Evolutionary conservation across 2,888 invertebrate genomes (phyloP).

Genomic region (Tenthredo scrophulariae): DNA sequence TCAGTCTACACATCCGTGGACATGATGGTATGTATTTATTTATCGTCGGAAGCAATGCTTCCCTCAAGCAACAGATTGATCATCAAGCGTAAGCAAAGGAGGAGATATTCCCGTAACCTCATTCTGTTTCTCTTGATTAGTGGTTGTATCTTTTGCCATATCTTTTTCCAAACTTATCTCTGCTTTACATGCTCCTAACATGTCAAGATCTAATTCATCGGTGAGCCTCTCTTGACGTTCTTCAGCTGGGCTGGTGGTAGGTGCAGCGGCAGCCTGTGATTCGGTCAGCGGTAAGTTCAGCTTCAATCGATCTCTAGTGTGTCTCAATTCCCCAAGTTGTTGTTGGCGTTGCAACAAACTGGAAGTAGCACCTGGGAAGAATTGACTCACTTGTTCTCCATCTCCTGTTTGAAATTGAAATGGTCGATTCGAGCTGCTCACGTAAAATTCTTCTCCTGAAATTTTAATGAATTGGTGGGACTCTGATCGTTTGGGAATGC

Average conservation of each 20-base stretch:
- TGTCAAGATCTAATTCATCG: background rate
- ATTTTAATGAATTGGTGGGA: background rate
- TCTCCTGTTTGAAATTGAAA: conserved; percentile 81
- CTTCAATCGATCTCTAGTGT: conserved; percentile 86
- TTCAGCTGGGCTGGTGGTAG: conserved; percentile 33
- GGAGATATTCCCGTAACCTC: background rate
- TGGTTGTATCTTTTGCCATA: background rate
- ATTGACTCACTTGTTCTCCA: conserved; percentile 83
- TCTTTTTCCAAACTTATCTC: conserved; percentile 25
- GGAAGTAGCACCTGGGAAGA: conserved; percentile 83
- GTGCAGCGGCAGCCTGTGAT: conserved; percentile 20
- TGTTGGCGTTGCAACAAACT: conserved; percentile 60
- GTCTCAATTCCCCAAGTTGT: conserved; percentile 84
- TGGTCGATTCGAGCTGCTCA: conserved; percentile 87
- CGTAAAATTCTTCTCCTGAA: conserved; percentile 85
- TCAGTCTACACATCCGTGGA: background rate
- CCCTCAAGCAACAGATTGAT: conserved; percentile 27
- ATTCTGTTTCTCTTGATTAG: background rate
- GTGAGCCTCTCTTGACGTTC: conserved; percentile 15
- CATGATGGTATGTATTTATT: conserved; percentile 23
- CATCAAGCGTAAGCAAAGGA: conserved; percentile 15
- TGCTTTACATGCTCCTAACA: conserved; percentile 20
- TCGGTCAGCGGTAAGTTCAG: conserved; percentile 83
- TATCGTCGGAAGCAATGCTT: background rate
- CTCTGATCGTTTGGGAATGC: background rate